Evolutionary conservation across 2,888 invertebrate genomes (phyloP).

Genomic region (Xestoiulus laeticollis): DNA sequence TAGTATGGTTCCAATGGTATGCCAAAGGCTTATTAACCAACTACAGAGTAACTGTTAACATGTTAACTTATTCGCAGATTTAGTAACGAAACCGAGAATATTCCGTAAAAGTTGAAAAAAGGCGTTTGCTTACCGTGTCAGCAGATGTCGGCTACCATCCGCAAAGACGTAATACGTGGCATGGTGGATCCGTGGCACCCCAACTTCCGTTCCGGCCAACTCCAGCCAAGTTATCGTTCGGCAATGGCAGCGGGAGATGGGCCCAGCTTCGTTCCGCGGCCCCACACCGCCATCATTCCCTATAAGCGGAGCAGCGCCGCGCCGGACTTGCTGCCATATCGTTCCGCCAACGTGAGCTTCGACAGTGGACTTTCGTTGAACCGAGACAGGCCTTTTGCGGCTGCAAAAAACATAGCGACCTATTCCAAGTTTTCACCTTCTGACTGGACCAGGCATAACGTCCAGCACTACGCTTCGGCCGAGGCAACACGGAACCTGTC

Average conservation of each 20-base stretch:
- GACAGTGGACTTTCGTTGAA: conserved; percentile 6
- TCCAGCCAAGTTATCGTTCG: background rate
- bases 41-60: too few species aligned
- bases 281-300: conserved; percentile 36
- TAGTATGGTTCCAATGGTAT: too few species aligned
- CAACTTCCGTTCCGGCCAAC: background rate
- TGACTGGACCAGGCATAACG: conserved; percentile 54
- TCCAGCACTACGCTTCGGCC: conserved; percentile 51
- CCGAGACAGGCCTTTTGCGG: background rate
- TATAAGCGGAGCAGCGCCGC: conserved; percentile 13
- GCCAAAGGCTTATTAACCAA: too few species aligned
- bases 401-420: conserved; percentile 49
- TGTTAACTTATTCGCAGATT: too few species aligned
- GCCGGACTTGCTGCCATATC: background rate
- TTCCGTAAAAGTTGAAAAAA: too few species aligned
- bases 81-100: too few species aligned
- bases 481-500: conserved; percentile 55
- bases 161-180: background rate
- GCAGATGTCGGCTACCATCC: conserved; percentile 38
- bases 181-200: conserved; percentile 44
- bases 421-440: conserved; percentile 54
- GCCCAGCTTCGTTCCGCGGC: background rate
- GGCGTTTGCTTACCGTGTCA: too few species aligned
- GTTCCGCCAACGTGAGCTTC: background rate
- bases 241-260: background rate